Base-by-base conservation (phyloP, 2,797 vertebrate genomes). In the Tangara arthus region DNA sequence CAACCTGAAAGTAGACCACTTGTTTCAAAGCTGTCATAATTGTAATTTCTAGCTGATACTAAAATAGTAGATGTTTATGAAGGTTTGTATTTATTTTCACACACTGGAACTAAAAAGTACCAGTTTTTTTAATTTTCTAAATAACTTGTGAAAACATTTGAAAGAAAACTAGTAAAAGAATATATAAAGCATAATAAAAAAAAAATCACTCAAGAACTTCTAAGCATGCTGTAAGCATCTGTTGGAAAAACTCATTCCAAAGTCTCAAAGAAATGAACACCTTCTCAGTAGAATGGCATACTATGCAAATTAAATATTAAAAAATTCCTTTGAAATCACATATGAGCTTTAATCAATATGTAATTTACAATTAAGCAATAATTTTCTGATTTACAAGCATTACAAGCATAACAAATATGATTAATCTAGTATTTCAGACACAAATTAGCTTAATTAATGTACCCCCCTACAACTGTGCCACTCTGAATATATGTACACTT, bases 331-430 rank as follows among this genome's bases (percentile, higher is more conserved):
- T 84, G 73, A 90, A 97, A 97, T 88, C 69, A 95, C 63, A 90
- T 0, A 0, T 73, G 78, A 93, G 49, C 52, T 90, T 91, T 96
- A 96, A 97, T 97, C 92, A 90, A 96, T 97, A 93, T 84, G 69
- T 95, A 96, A 96, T 97, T 96, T 77, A 95, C 82, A 97, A 97
- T 97, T 97, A 97, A 72, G 60, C 50, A 97, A 96, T 96, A 96
- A 95, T 95, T 97, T 97, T 93, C 89, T 93, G 80, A 97, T 95
- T 97, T 90, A 92, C 64, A 97, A 97, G 92, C 80, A 96, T 94
- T 95, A 72, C 78, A 97, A 91, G 93, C 96, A 90, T 96, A 96
- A 90, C 94, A 96, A 97, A 97, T 96, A 56, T 0, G 9, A 97
- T 97, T 98, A 98, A 97, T 95, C 95, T 78, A 82, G 44, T 72